These are phyloP conservation scores for Penaeus chinensis DNA, from an alignment of 1,140 invertebrate genomes.

Conservation along the genomic window DNA sequence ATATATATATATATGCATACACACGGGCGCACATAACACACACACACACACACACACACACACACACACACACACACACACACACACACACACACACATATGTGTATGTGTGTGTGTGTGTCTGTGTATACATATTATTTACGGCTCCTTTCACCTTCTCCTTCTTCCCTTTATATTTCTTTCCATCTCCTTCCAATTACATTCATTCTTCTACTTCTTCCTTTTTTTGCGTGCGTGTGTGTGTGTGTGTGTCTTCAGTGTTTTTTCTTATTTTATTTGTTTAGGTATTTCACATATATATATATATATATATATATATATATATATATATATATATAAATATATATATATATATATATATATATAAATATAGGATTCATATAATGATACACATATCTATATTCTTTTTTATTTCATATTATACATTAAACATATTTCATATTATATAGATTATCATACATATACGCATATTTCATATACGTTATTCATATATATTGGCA, in stretches of 20 bases:
- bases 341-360: too few species aligned
- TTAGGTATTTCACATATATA: neutral
- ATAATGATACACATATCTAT: too few species aligned
- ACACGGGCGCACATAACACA: neutral
- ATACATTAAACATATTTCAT: too few species aligned
- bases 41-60: constrained; percentile 40
- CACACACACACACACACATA: constrained; percentile 28
- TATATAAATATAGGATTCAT: too few species aligned
- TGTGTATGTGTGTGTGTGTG: neutral
- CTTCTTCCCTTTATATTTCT: neutral
- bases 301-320: too few species aligned
- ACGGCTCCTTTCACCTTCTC: neutral
- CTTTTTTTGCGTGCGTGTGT: neutral
- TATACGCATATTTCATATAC: too few species aligned
- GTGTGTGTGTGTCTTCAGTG: too few species aligned
- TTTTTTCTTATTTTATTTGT: neutral
- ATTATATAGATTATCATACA: too few species aligned
- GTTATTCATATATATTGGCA: too few species aligned
- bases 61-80: constrained; percentile 36
- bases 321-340: too few species aligned
- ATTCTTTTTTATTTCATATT: too few species aligned
- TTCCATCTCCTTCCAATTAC: neutral
- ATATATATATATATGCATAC: neutral
- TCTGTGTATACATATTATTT: too few species aligned
- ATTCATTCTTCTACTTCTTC: neutral